These are phyloP conservation scores for Carassius gibelio DNA, from an alignment of 2,113 vertebrate genomes.

Conservation along the genomic window DNA sequence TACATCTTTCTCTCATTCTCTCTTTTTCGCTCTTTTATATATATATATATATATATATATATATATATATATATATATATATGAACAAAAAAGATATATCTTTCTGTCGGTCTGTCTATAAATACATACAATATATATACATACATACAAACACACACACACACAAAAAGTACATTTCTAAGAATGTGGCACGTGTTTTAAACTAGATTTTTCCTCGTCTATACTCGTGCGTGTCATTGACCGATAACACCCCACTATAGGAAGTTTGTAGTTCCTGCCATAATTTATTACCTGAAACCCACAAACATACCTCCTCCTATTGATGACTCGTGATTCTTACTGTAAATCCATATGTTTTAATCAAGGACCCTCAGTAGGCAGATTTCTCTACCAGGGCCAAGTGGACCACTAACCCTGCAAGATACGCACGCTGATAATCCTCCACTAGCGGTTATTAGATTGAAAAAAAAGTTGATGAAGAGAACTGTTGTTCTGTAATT, in stretches of 20 bases:
- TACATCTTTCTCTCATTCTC: too few species aligned
- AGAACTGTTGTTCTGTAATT: constrained; percentile 40
- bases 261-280: not conserved
- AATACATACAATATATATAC: not conserved
- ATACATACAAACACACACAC: not conserved
- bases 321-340: constrained; percentile 38
- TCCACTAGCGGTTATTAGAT: constrained; percentile 24
- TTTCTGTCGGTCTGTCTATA: too few species aligned
- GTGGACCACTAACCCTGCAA: constrained; percentile 5
- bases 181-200: not conserved
- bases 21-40: too few species aligned
- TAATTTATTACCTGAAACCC: constrained; percentile 40
- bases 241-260: not conserved
- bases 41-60: too few species aligned
- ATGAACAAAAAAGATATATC: too few species aligned
- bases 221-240: not conserved
- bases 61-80: too few species aligned
- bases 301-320: constrained; percentile 43
- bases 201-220: not conserved
- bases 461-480: constrained; percentile 16
- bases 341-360: constrained; percentile 47
- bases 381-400: not conserved
- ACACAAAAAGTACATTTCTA: not conserved
- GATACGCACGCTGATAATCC: not conserved
- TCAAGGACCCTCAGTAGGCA: constrained; percentile 1